Percentiles rank a stretch among this genome's conserved stretches.
phyloP scores from a whole-genome alignment of 1,140 invertebrate genomes.

The Ceratitis capitata region DNA sequence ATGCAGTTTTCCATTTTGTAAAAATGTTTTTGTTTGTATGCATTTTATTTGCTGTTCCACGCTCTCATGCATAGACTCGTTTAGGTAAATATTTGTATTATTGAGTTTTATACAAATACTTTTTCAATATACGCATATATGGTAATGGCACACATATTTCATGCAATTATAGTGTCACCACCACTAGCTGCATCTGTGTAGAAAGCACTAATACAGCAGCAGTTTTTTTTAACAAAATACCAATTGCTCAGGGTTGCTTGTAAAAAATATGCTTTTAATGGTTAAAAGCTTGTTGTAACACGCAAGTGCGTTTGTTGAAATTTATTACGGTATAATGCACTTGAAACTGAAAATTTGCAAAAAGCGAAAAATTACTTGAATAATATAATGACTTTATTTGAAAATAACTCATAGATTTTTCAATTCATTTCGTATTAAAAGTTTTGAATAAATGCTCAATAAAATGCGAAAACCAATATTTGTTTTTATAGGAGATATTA shows the following conservation, averaged over 20 bases:
- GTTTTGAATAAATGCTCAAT: no score
- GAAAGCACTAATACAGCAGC: background rate
- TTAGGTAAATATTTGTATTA: background rate
- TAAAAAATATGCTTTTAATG: constrained; percentile 1
- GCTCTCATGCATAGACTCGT: background rate
- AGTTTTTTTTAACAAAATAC: background rate
- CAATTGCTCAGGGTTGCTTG: background rate
- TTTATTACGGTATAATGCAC: background rate
- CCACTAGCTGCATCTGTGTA: no score
- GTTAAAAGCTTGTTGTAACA: background rate
- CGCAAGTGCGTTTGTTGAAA: background rate
- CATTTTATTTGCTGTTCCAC: no score
- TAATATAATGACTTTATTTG: background rate
- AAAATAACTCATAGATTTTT: no score
- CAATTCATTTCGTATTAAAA: no score
- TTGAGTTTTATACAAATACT: background rate
- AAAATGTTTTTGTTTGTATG: background rate
- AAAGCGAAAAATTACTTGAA: background rate
- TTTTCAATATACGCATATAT: background rate
- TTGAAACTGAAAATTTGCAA: background rate
- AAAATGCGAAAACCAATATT: no score
- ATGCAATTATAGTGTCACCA: background rate
- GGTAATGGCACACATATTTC: background rate
- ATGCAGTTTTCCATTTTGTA: no score
- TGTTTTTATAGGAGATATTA: no score